phyloP scores from a whole-genome alignment of 1,140 invertebrate species.

The Sesamia nonagrioides region DNA sequence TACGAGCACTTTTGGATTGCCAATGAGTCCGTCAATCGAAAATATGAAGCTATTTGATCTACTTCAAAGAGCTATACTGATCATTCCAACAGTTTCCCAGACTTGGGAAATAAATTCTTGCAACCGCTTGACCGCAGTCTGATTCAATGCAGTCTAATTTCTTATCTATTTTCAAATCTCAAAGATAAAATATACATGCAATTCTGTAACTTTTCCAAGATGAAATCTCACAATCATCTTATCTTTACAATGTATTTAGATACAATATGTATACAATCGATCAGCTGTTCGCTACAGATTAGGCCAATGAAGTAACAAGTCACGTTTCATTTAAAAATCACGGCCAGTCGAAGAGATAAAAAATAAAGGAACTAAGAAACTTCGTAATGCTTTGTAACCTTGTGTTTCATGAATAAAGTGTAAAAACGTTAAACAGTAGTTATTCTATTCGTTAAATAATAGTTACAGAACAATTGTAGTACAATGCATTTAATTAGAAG shows the following conservation, averaged over 20 bases:
- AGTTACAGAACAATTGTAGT: not conserved
- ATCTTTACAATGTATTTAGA: not conserved
- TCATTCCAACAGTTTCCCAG: no score
- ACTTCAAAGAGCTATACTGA: no score
- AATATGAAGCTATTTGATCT: no score
- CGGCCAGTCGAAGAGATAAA: constrained; percentile 20
- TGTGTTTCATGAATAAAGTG: constrained; percentile 11
- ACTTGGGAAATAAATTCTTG: no score
- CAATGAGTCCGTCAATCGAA: no score
- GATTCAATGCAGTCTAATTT: no score
- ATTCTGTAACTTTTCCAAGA: not conserved
- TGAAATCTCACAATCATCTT: not conserved
- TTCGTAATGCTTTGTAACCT: not conserved
- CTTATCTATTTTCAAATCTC: not conserved
- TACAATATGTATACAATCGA: not conserved
- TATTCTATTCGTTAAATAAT: not conserved
- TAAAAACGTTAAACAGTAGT: not conserved
- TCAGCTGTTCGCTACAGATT: constrained; percentile 2
- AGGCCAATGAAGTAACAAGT: not conserved
- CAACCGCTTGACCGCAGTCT: no score
- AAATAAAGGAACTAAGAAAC: constrained; percentile 13
- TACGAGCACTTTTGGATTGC: no score
- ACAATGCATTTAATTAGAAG: not conserved
- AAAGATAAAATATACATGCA: not conserved
- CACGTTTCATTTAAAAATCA: constrained; percentile 16